These are phyloP conservation scores for Actinostola sp. DNA, from an alignment of 92 coral and sea anemone genomes.

Conservation along the genomic window DNA sequence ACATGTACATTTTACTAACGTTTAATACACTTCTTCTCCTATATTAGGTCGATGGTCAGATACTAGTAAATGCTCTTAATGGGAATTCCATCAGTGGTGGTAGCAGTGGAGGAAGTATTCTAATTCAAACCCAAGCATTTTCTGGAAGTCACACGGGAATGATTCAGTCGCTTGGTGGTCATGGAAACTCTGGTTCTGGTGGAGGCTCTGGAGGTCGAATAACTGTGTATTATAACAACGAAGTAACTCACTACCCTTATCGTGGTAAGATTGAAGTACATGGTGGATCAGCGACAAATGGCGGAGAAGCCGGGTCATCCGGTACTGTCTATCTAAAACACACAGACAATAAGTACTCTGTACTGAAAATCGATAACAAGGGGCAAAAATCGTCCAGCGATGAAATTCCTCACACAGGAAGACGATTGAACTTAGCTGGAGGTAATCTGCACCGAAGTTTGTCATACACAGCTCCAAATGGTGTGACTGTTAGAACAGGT, in stretches of 20 bases:
- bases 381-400: slow-evolving; percentile 46
- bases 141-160: slow-evolving; percentile 79
- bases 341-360: slow-evolving; percentile 42
- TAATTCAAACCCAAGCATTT: slow-evolving; percentile 49
- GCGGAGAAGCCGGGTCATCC: slow-evolving; percentile 76
- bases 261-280: slow-evolving; percentile 61
- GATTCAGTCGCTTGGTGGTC: slow-evolving; percentile 60
- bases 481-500: slow-evolving; percentile 45
- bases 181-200: slow-evolving; percentile 60
- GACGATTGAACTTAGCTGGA: slow-evolving; percentile 45
- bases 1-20: too few species aligned
- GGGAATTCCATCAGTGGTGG: slow-evolving; percentile 54
- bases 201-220: slow-evolving; percentile 78
- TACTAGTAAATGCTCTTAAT: slow-evolving; percentile 52
- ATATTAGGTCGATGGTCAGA: slow-evolving; percentile 59
- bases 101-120: slow-evolving; percentile 75
- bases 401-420: slow-evolving; percentile 52
- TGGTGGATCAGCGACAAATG: slow-evolving; percentile 58
- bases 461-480: slow-evolving; percentile 49
- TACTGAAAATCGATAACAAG: slow-evolving; percentile 56
- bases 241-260: slow-evolving; percentile 55
- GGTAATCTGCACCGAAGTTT: slow-evolving; percentile 43
- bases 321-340: slow-evolving; percentile 68
- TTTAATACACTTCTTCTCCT: too few species aligned
- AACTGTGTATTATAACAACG: slow-evolving; percentile 59